phyloP scores from a whole-genome alignment of 2,113 vertebrate species.

The Platanista minor region DNA sequence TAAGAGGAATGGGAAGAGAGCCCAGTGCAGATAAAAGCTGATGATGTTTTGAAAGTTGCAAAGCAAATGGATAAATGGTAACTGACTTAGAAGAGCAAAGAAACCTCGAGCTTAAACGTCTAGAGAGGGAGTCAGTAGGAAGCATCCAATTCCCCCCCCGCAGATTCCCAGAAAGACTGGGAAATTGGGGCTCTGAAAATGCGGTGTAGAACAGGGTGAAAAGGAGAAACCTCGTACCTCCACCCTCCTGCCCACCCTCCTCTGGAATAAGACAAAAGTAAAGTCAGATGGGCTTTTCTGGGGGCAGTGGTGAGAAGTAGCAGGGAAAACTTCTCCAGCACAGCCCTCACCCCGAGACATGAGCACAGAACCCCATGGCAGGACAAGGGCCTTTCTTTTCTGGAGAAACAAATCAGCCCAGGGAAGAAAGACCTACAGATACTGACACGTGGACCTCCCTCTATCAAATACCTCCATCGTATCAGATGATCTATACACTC shows the following conservation, averaged over 20 bases:
- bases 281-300: background rate
- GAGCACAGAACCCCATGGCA: background rate
- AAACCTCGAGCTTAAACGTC: background rate
- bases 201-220: background rate
- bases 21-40: no score
- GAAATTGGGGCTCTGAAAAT: no score
- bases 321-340: background rate
- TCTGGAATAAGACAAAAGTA: background rate
- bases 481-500: fast-evolving
- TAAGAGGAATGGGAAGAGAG: background rate
- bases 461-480: background rate
- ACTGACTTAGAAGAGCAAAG: background rate
- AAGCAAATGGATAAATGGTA: background rate
- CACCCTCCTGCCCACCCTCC: background rate
- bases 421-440: background rate
- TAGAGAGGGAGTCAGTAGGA: background rate
- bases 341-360: fast-evolving
- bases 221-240: no score
- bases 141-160: background rate
- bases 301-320: fast-evolving
- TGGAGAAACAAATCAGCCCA: background rate
- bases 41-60: background rate
- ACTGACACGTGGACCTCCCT: fast-evolving
- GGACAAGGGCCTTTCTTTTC: background rate
- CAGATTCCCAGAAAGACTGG: background rate